Evolutionary conservation across 2,113 vertebrate genomes (phyloP), one percentile per base, ranked within the genome.

Genomic region (Forbesichthys papilliferus): DNA sequence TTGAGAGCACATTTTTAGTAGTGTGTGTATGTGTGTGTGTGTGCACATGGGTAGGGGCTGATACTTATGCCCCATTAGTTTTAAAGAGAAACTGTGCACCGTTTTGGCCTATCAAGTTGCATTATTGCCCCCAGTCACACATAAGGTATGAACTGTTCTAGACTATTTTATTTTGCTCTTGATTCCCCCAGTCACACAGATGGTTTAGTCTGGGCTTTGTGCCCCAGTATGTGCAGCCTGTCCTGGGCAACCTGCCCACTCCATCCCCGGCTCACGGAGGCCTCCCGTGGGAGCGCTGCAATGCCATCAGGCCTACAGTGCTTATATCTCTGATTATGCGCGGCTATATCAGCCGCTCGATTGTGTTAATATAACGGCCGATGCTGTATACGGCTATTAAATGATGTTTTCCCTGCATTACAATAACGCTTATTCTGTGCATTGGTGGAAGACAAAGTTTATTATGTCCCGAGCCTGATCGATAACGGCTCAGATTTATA

Each of bases 371-470:
- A 94, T 95, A 95, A 97, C 95, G 94, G 95, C 94, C 93, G 93
- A 90, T 93, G 90, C 88, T 86, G 87, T 95, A 93, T 93, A 92
- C 90, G 93, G 67, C 75, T 94, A 94, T 94, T 94, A 95, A 94
- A 94, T 95, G 84, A 95, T 95, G 94, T 95, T 95, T 94, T 95
- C 91, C 91, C 92, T 92, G 92, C 92, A 93, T 95, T 94, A 95
- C 93, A 96, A 94, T 95, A 96, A 95, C 90, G 93, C 92, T 95
- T 94, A 94, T 94, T 94, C 93, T 94, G 93, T 95, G 93, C 92
- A 93, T 91, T 87, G 88, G 69, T 76, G 68, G 64, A 81, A 78
- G 57, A 93, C 91, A 71, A 94, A 93, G 93, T 95, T 96, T 95
- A 95, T 96, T 94, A 94, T 92, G 83, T 94, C 92, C 82, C 90